Base-by-base conservation (phyloP, 2,797 vertebrate genomes). In the Esox lucius region DNA sequence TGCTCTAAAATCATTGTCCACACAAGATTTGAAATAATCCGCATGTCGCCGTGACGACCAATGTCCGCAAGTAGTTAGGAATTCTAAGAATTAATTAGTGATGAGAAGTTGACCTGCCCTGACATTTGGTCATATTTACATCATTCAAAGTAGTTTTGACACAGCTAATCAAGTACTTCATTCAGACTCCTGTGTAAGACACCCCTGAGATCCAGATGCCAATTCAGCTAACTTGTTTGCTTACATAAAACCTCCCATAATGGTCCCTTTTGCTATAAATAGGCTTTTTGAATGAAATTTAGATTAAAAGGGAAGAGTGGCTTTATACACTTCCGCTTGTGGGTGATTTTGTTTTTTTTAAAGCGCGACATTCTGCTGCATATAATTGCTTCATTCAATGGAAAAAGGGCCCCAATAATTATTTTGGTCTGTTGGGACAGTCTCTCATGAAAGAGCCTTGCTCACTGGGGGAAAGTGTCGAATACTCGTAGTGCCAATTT, bases 361-460 rank as follows among this genome's bases (percentile, higher is more conserved):
- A n/a, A n/a, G n/a, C n/a, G n/a, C n/a, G 68, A 72, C 68, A 31
- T 61, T 78, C 71, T 78, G 71, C 49, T 15, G 65, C 53, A 28
- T 49, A 79, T 79, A 75, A 79, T 79, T 79, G 78, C 74, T 79
- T 73, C 78, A 75, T 75, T 79, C 65, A 78, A 67, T 31, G 33
- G 70, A 78, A 75, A 64, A 64, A 73, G 66, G 35, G 62, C 66
- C 73, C 33, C 73, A 70, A 70, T 79, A 75, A 75, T 75, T 79
- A 71, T 79, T 79, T 75, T 46, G 35, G 78, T 28, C 42, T 73
- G 69, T 71, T 35, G 70, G 26, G 48, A 16, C 64, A 53, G 67
- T 24, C 6, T 59, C 24, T 75, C 15, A 71, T 68, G 53, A 66
- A 79, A 75, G 56, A 42, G 39, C 28, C 11, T 56, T 51, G 62